These are phyloP conservation scores for Drosophila nasuta DNA, from an alignment of 1,140 invertebrate species.

Conservation along the genomic window DNA sequence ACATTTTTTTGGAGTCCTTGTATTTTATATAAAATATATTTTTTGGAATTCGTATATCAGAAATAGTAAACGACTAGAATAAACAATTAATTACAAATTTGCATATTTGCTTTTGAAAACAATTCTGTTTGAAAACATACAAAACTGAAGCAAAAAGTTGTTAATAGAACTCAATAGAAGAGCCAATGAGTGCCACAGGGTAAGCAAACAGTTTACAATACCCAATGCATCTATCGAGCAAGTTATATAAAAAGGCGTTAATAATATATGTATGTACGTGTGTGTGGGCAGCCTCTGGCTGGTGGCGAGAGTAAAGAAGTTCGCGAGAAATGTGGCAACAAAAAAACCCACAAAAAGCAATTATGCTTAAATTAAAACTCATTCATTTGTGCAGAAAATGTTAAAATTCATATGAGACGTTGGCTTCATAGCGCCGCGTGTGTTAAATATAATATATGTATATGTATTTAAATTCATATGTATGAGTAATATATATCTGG, in stretches of 20 bases:
- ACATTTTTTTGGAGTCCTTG: too few species aligned
- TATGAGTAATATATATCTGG: slow-evolving; percentile 30
- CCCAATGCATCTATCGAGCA: slow-evolving; percentile 13
- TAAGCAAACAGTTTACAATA: slow-evolving; percentile 13
- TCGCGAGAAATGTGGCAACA: slow-evolving; percentile 37
- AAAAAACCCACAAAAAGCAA: slow-evolving; percentile 73
- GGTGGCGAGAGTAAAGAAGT: slow-evolving; percentile 10
- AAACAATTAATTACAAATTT: too few species aligned
- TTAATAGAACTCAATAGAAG: slow-evolving; percentile 5
- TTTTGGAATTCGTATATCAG: too few species aligned
- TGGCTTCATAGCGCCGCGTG: slow-evolving; percentile 35
- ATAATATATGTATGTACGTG: slow-evolving; percentile 12
- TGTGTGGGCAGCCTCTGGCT: background rate
- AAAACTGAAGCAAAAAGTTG: too few species aligned
- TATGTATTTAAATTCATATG: slow-evolving; percentile 25
- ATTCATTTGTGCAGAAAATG: slow-evolving; percentile 75
- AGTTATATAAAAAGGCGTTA: slow-evolving; percentile 37
- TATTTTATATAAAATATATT: too few species aligned
- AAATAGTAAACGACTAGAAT: too few species aligned
- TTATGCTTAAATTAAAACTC: slow-evolving; percentile 84
- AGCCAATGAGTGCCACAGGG: background rate
- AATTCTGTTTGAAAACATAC: background rate
- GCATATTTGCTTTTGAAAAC: background rate
- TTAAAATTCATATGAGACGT: slow-evolving; percentile 69
- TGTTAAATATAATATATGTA: slow-evolving; percentile 46